Evolutionary conservation across 2,888 invertebrate genomes (phyloP), one percentile per base, ranked within the genome.

Genomic region (Pandemis heparana): DNA sequence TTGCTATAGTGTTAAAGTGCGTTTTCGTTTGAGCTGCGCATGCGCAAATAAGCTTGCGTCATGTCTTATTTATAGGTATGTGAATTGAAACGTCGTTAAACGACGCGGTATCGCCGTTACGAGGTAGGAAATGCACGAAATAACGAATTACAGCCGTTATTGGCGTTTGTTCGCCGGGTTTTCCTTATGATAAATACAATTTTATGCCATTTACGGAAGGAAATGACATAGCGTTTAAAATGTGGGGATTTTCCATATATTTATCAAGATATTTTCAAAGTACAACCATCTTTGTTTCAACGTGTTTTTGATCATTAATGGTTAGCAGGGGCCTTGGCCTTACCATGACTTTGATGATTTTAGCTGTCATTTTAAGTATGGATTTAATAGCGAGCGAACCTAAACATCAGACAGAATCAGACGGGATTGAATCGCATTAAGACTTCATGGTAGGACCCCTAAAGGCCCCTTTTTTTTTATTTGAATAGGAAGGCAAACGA

Each of bases 71-170:
- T 69, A 73, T 73, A 69, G 63, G 38, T 38, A 59, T 59, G 68
- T 41, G 68, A 73, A 68, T 56, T 59, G 73, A 68, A 63, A 41
- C 48, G 63, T 63, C 73, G 73, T 73, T 73, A 46, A 73, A 73
- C 73, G 73, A 32, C 68, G 63, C 46, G 51, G 32, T 64, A n/a
- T 48, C 68, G 68, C 59, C 73, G 73, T 73, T 73, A 73, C 46
- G 46, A 63, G 62, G 73, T 41, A 67, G 60, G 14, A 16, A 63
- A 63, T 59, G 48, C 38, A 59, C 12, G 62, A 5, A 51, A 48
- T 59, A 65, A 41, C 39, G 46, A 60, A 12, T 43, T 12, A 14
- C 16, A 3, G n/a, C n/a, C 48, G 53, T 53, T 53, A 8, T 0
- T 23, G 23, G 56, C 23, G 4, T 56, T 51, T 5, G n/a, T 16